These are phyloP conservation scores for Gopherus flavomarginatus DNA, from an alignment of 2,113 vertebrate genomes.

Conservation along the genomic window DNA sequence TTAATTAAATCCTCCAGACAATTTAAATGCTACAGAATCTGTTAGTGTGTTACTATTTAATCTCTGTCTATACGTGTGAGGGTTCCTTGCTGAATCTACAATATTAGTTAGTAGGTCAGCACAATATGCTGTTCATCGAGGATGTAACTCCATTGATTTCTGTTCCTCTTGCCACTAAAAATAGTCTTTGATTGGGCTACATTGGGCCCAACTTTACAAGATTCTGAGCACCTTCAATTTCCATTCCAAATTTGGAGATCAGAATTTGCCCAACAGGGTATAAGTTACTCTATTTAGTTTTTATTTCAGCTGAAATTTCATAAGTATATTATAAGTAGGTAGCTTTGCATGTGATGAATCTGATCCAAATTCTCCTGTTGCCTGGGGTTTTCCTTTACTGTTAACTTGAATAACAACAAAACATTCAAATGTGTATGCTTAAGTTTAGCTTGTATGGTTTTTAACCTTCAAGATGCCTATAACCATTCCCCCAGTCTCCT, in stretches of 20 bases:
- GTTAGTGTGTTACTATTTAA: conserved; percentile 33
- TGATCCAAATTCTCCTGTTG: background rate
- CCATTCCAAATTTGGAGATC: background rate
- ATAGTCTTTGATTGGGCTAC: background rate
- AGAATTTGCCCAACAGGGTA: background rate
- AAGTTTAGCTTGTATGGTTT: background rate
- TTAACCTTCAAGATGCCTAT: rapidly evolving
- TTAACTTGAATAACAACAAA: background rate
- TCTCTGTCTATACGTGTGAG: background rate
- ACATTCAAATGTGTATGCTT: too few relatives aligned
- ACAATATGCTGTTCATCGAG: rapidly evolving
- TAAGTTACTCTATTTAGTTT: background rate
- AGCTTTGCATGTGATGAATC: rapidly evolving
- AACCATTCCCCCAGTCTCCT: background rate
- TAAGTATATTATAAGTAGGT: background rate
- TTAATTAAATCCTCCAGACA: conserved; percentile 63
- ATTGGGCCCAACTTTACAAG: background rate
- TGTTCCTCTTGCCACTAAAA: background rate
- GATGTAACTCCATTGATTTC: background rate
- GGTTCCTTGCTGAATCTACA: background rate
- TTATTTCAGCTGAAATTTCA: background rate
- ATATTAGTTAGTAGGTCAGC: background rate
- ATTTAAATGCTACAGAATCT: conserved; percentile 56
- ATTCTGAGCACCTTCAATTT: background rate
- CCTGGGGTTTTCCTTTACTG: background rate